phyloP scores from a whole-genome alignment of 2,113 vertebrate species.

The Mastomys coucha region DNA sequence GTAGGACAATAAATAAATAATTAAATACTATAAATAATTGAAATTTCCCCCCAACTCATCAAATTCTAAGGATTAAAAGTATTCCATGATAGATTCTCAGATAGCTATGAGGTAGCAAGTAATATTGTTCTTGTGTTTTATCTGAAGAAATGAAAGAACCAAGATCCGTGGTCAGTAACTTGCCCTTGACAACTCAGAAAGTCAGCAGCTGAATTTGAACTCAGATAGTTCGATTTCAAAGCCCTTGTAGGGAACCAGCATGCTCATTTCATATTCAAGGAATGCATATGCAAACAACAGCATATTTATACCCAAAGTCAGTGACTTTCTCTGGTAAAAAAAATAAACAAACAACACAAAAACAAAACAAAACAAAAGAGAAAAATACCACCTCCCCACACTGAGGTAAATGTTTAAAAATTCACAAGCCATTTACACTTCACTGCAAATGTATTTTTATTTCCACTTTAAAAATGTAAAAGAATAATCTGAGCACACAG shows the following conservation, averaged over 20 bases:
- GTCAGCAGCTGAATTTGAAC: constrained; percentile 1
- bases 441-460: neutral
- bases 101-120: neutral
- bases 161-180: neutral
- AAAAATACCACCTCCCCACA: neutral
- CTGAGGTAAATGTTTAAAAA: neutral
- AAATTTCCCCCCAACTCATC: neutral
- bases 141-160: neutral
- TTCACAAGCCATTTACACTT: neutral
- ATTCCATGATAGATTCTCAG: neutral
- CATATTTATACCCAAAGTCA: neutral
- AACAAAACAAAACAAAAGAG: neutral
- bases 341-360: too few species aligned
- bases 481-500: neutral
- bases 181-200: neutral
- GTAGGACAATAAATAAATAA: neutral
- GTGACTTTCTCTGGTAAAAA: neutral
- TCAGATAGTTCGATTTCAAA: neutral
- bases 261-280: neutral
- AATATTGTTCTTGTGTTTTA: neutral
- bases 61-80: neutral
- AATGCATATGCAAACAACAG: neutral
- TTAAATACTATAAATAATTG: neutral
- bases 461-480: neutral
- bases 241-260: neutral